Conservation (phyloP, 2,113 vertebrate genomes). For the Semnopithecus entellus region DNA sequence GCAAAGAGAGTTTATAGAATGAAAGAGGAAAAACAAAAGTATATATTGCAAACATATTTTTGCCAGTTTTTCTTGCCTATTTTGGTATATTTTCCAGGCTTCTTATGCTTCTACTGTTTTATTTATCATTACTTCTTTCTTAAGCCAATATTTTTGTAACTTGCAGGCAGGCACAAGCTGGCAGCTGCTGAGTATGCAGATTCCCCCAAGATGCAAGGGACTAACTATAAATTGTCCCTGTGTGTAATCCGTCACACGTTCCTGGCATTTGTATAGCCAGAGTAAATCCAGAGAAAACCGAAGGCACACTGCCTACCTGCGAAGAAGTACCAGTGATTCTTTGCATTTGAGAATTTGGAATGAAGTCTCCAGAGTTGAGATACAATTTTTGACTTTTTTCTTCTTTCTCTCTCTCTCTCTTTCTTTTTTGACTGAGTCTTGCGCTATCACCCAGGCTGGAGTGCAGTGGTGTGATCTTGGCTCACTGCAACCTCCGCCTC, state of each 20-base stretch:
- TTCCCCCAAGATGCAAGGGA: background rate
- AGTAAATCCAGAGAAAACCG: background rate
- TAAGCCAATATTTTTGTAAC: background rate
- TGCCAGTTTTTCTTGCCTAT: background rate
- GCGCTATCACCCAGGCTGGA: too few relatives aligned
- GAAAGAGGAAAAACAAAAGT: background rate
- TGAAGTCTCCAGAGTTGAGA: background rate
- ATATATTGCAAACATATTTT: background rate
- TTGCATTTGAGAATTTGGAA: background rate
- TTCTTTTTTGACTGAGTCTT: too few relatives aligned
- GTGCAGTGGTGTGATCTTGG: too few relatives aligned
- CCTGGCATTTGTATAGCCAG: background rate
- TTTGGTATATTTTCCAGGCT: background rate
- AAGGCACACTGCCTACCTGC: background rate
- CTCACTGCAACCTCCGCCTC: too few relatives aligned
- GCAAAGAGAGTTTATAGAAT: background rate
- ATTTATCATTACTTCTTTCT: background rate
- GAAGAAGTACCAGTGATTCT: background rate
- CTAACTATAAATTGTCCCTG: too few relatives aligned
- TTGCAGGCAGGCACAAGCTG: background rate
- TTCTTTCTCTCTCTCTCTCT: too few relatives aligned
- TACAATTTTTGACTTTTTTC: background rate
- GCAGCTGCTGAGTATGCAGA: background rate
- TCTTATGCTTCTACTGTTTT: background rate
- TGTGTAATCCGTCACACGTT: background rate